phyloP scores from a whole-genome alignment of 1,140 invertebrate genomes.

The Drosophila sechellia region DNA sequence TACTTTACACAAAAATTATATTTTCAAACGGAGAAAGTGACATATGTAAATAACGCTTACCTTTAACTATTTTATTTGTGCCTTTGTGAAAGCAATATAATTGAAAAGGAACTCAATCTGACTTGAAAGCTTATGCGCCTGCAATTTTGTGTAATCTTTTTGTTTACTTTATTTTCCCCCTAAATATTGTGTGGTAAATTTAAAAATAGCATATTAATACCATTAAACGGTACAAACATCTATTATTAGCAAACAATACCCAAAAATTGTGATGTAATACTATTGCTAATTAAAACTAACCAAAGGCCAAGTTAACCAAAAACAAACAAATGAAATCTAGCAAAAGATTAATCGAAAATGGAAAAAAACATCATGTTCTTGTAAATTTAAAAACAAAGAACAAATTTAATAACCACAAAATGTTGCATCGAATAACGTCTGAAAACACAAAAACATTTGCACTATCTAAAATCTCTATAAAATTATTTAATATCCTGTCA shows the following conservation, averaged over 20 bases:
- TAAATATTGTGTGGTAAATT: slow-evolving; percentile 67
- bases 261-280: slow-evolving; percentile 78
- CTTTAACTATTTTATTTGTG: slow-evolving; percentile 17
- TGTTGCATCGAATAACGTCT: slow-evolving; percentile 72
- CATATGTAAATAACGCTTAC: slow-evolving; percentile 73
- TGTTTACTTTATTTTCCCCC: slow-evolving; percentile 44
- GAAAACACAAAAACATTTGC: slow-evolving; percentile 43
- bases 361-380: slow-evolving; percentile 55
- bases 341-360: slow-evolving; percentile 48
- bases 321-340: slow-evolving; percentile 62
- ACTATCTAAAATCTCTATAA: slow-evolving; percentile 48
- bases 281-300: slow-evolving; percentile 84
- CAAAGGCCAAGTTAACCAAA: slow-evolving; percentile 85
- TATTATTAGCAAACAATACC: slow-evolving; percentile 38
- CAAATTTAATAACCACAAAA: slow-evolving; percentile 71
- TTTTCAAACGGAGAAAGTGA: background rate
- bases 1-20: too few species aligned
- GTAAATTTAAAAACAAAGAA: slow-evolving; percentile 56
- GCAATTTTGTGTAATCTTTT: slow-evolving; percentile 69
- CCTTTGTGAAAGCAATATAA: slow-evolving; percentile 30
- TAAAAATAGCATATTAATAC: slow-evolving; percentile 63
- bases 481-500: slow-evolving; percentile 27
- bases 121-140: slow-evolving; percentile 66
- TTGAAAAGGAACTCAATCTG: background rate
- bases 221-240: slow-evolving; percentile 42